phyloP scores from a whole-genome alignment of 1,140 invertebrate genomes.

The Drosophila ambigua region DNA sequence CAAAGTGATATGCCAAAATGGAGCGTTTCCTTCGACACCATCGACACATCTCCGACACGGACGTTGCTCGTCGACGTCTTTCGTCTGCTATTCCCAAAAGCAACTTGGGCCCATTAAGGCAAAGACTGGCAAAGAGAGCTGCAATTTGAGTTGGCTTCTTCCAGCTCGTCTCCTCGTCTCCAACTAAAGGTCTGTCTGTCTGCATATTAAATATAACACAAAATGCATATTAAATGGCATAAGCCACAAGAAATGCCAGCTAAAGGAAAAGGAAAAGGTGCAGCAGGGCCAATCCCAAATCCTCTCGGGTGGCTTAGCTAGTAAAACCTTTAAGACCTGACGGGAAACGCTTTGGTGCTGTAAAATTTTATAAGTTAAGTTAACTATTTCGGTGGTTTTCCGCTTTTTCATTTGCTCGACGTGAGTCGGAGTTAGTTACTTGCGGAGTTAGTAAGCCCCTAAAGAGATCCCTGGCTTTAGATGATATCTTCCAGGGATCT shows the following conservation, averaged over 20 bases:
- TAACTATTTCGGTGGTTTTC: constrained; percentile 57
- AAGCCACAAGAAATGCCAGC: constrained; percentile 68
- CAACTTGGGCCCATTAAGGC: constrained; percentile 67
- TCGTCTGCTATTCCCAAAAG: constrained; percentile 62
- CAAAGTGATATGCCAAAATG: constrained; percentile 70
- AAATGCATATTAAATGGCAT: constrained; percentile 83
- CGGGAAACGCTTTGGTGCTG: constrained; percentile 63
- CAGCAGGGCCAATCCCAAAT: constrained; percentile 30
- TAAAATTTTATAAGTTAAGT: constrained; percentile 81
- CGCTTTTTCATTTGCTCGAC: constrained; percentile 59
- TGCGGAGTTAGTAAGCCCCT: constrained; percentile 29
- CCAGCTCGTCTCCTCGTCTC: constrained; percentile 23
- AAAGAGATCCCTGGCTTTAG: constrained; percentile 33
- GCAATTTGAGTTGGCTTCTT: constrained; percentile 69
- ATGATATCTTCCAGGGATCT: constrained; percentile 23
- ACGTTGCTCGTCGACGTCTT: constrained; percentile 11
- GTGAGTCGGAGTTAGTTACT: constrained; percentile 36
- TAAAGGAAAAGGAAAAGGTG: constrained; percentile 19
- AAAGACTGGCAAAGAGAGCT: constrained; percentile 55
- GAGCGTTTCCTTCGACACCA: constrained; percentile 13
- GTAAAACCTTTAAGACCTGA: constrained; percentile 80
- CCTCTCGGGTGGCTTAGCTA: constrained; percentile 60
- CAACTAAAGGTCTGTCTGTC: constrained; percentile 29
- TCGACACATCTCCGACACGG: constrained; percentile 51
- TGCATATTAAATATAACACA: constrained; percentile 83